phyloP scores from a whole-genome alignment of 2,888 invertebrate species.

The Agrochola lota region DNA sequence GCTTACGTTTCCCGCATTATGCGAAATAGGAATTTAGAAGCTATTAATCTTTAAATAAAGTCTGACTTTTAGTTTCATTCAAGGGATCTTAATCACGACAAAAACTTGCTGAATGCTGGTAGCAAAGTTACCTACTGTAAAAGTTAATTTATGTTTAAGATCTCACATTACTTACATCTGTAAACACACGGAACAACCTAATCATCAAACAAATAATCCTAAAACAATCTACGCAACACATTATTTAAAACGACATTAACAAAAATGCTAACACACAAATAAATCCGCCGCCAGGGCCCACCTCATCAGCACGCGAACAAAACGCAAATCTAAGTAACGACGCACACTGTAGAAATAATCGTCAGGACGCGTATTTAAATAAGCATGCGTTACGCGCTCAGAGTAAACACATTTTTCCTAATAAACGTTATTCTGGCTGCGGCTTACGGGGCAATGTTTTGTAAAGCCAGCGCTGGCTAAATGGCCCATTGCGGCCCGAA shows the following conservation, averaged over 20 bases:
- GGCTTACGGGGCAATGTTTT: constrained; percentile 84
- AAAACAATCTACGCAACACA: constrained; percentile 20
- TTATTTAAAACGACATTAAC: constrained; percentile 31
- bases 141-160: not conserved
- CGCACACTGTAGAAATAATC: constrained; percentile 43
- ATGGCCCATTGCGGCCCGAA: constrained; percentile 85
- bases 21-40: constrained; percentile 21
- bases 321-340: constrained; percentile 57
- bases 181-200: not conserved
- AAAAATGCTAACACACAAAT: constrained; percentile 28
- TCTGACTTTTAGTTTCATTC: not conserved
- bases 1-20: constrained; percentile 28
- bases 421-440: constrained; percentile 83
- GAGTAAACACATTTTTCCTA: constrained; percentile 85
- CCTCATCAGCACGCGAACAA: constrained; percentile 55
- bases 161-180: not conserved
- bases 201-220: constrained; percentile 18
- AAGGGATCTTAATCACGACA: not conserved
- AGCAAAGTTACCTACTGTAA: not conserved
- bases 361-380: constrained; percentile 66
- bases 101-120: not conserved
- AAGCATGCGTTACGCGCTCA: constrained; percentile 75
- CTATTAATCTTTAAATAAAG: constrained; percentile 2
- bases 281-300: constrained; percentile 41
- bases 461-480: constrained; percentile 84